Conservation (phyloP, 2,113 vertebrate genomes). For the Lamprotornis superbus region DNA sequence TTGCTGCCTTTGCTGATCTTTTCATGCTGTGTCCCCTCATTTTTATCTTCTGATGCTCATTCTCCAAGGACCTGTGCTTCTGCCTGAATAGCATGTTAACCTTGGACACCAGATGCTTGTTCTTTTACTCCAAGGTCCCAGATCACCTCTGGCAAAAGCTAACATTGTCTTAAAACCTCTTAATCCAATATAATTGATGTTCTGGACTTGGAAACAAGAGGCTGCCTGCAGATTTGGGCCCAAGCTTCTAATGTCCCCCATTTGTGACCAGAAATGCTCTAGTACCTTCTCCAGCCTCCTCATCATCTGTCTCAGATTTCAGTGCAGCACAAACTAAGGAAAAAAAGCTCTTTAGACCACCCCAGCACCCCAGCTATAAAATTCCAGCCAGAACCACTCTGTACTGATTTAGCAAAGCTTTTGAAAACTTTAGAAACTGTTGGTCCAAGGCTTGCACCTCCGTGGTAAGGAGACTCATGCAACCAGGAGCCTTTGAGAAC, state of each 20-base stretch:
- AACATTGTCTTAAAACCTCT: not conserved
- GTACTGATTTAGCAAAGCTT: not conserved
- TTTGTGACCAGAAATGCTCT: not conserved
- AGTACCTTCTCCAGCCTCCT: not conserved
- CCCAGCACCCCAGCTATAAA: not conserved
- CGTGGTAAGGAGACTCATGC: not conserved
- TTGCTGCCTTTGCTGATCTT: not conserved
- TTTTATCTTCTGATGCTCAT: not conserved
- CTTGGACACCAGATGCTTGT: not conserved
- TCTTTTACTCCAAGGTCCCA: not conserved
- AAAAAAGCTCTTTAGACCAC: not conserved
- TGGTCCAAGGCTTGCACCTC: not conserved
- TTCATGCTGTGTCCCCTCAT: not conserved
- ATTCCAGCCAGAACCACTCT: not conserved
- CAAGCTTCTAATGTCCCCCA: not conserved
- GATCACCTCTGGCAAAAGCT: not conserved
- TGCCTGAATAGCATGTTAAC: not conserved
- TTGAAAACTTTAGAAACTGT: not conserved
- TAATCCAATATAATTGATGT: not conserved
- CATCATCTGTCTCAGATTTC: not conserved
- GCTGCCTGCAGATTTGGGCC: not conserved
- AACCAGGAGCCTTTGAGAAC: not conserved
- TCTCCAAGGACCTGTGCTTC: not conserved
- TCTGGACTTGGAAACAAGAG: not conserved
- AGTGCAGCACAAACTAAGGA: rapidly evolving